Conservation (phyloP, 2,797 vertebrate species). For the Xerus rutilus region DNA sequence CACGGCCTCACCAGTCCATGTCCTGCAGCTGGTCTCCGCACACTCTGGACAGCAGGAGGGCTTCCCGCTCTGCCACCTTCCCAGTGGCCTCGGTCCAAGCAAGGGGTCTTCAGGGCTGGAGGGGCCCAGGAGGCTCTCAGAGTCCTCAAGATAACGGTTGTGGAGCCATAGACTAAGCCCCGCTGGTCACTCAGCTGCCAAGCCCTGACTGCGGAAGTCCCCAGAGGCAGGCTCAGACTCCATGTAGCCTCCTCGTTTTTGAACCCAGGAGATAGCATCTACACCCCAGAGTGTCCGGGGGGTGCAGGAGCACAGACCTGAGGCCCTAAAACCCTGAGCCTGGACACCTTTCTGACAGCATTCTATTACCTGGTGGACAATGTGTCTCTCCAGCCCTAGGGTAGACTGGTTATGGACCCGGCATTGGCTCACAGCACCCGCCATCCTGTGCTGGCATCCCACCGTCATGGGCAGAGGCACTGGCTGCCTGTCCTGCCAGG, state of each 20-base stretch:
- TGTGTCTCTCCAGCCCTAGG: not conserved
- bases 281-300: not conserved
- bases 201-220: not conserved
- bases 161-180: not conserved
- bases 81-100: not conserved
- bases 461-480: no score
- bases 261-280: no score
- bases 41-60: not conserved
- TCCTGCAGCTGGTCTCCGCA: not conserved
- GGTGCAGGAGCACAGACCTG: not conserved
- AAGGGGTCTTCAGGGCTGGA: no score
- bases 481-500: no score
- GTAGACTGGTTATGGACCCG: accelerated
- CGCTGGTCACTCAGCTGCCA: not conserved
- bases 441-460: accelerated
- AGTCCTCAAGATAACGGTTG: accelerated
- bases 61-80: not conserved
- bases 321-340: no score
- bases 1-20: accelerated
- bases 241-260: accelerated
- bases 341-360: not conserved
- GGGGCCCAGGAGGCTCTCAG: not conserved
- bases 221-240: not conserved
- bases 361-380: accelerated
- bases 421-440: not conserved